Conservation (phyloP, 2,113 vertebrate genomes). For the Scopus umbretta region DNA sequence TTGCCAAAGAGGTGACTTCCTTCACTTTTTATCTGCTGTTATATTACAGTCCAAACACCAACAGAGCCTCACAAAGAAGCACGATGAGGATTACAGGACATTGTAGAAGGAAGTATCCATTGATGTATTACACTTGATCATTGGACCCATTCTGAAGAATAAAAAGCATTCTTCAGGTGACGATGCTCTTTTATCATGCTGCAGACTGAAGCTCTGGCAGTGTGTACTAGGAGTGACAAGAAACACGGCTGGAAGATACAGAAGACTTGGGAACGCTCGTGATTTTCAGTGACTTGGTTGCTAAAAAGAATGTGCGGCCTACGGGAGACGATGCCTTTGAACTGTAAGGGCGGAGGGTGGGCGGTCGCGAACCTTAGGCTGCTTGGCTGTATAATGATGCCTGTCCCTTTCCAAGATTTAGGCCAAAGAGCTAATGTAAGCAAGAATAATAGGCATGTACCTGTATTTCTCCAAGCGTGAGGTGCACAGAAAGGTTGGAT, state of each 20-base stretch:
- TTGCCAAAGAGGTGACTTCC: neutral
- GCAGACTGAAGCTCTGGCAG: neutral
- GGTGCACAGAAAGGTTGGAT: no score
- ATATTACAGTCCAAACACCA: neutral
- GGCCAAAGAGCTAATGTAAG: neutral
- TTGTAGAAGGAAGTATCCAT: neutral
- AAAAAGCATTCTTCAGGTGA: neutral
- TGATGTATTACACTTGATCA: no score
- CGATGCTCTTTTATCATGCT: neutral
- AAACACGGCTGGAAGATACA: neutral
- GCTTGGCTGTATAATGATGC: no score
- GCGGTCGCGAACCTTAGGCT: neutral
- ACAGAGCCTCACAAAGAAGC: neutral
- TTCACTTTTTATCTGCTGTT: neutral
- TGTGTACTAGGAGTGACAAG: neutral
- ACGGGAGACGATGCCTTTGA: neutral
- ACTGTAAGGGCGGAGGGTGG: neutral
- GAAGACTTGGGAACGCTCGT: neutral
- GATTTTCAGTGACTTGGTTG: neutral
- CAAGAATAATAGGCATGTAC: neutral
- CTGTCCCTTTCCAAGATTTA: neutral
- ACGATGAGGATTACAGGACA: rapidly evolving
- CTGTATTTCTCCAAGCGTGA: neutral
- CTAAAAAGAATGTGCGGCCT: neutral
- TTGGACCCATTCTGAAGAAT: neutral